Evolutionary conservation across 2,888 invertebrate genomes (phyloP).

Genomic region (Pristionchus arcanus): DNA sequence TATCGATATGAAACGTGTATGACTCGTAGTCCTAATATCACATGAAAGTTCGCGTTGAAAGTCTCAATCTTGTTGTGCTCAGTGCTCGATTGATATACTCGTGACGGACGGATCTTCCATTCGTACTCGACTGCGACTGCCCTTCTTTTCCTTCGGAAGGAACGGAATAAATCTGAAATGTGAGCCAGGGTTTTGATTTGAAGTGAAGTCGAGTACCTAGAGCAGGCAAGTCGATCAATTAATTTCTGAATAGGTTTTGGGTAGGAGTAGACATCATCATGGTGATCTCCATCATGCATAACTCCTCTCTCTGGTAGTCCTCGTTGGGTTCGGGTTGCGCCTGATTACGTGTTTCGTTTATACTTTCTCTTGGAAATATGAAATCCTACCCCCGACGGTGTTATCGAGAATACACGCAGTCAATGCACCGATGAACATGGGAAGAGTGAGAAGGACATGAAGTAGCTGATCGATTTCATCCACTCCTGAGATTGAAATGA

Average conservation of each 20-base stretch:
- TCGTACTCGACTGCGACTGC: conserved; percentile 37
- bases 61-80: conserved; percentile 23
- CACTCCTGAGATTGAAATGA: conserved; percentile 52
- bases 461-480: conserved; percentile 66
- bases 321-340: conserved; percentile 75
- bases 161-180: conserved; percentile 53
- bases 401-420: conserved; percentile 77
- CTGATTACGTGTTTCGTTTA: conserved; percentile 56
- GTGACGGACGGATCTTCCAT: conserved; percentile 39
- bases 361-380: not conserved
- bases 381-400: conserved; percentile 70
- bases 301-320: conserved; percentile 73
- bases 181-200: not conserved
- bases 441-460: conserved; percentile 73
- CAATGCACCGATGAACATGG: conserved; percentile 78
- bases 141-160: conserved; percentile 52
- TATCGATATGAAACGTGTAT: not conserved
- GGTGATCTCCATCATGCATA: conserved; percentile 66
- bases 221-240: conserved; percentile 53
- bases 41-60: not conserved
- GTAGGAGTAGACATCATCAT: conserved; percentile 62
- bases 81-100: conserved; percentile 35
- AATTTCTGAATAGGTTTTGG: conserved; percentile 53
- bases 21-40: conserved; percentile 17
- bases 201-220: not conserved